phyloP scores from a whole-genome alignment of 2,797 vertebrate species.

The Peromyscus aztecus region DNA sequence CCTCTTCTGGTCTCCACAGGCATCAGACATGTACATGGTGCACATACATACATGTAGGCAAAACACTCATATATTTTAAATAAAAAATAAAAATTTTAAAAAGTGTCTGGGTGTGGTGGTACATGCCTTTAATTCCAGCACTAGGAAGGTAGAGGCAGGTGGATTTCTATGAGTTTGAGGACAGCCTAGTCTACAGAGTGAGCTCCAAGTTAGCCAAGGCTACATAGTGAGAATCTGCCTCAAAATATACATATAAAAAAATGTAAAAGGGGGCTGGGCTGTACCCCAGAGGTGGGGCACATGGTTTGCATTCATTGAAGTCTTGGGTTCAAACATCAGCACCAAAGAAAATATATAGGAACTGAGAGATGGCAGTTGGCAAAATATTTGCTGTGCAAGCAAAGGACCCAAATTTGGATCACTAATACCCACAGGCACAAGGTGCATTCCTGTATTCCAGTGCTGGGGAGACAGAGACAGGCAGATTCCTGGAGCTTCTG shows the following conservation, averaged over 20 bases:
- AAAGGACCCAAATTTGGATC: background rate
- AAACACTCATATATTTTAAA: background rate
- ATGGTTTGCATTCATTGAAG: background rate
- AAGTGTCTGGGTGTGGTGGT: background rate
- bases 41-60: background rate
- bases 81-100: background rate
- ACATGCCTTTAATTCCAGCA: background rate
- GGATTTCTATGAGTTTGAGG: background rate
- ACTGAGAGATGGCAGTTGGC: background rate
- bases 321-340: background rate
- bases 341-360: background rate
- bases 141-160: no score
- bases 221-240: background rate
- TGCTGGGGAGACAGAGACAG: background rate
- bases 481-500: background rate
- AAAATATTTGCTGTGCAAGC: background rate
- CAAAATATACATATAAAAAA: background rate
- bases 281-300: background rate
- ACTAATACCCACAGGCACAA: background rate
- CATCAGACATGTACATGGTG: background rate
- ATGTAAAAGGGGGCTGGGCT: constrained; percentile 64
- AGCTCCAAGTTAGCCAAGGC: background rate
- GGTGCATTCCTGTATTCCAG: background rate
- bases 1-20: background rate
- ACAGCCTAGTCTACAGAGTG: background rate